Conservation (phyloP, 2,797 vertebrate species). For the Etheostoma perlongum region DNA sequence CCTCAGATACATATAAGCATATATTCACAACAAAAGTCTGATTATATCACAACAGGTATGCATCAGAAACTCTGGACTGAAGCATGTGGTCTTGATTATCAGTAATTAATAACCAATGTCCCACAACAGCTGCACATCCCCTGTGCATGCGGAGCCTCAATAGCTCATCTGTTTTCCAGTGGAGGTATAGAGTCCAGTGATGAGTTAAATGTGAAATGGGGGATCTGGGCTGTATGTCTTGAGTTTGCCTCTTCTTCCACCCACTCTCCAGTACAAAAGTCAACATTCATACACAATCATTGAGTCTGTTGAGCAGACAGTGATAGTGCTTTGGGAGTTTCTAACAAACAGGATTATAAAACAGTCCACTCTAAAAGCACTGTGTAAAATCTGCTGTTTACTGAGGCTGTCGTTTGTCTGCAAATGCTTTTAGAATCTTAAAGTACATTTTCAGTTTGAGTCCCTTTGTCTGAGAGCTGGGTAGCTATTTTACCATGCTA, state of each 20-base stretch:
- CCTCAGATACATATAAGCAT: conserved; percentile 35
- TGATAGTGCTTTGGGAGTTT: conserved; percentile 22
- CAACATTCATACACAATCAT: conserved; percentile 43
- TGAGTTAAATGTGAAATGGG: conserved; percentile 19
- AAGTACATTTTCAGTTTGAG: conserved; percentile 27
- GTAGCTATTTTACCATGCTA: conserved; percentile 31
- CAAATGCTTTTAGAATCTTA: conserved; percentile 34
- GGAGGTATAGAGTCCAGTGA: conserved; percentile 26
- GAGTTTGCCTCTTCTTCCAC: conserved; percentile 24
- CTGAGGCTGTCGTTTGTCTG: conserved; percentile 10
- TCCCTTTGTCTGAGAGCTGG: conserved; percentile 20
- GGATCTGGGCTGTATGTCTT: background rate
- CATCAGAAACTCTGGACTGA: conserved; percentile 28
- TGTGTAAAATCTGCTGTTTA: conserved; percentile 22
- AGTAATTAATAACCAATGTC: conserved; percentile 23
- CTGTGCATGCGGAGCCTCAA: background rate
- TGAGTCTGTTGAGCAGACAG: background rate
- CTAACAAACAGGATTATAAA: conserved; percentile 60
- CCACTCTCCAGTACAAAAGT: conserved; percentile 47
- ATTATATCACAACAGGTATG: conserved; percentile 26
- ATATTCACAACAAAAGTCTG: conserved; percentile 44
- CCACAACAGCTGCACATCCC: conserved; percentile 4
- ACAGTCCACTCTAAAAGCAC: conserved; percentile 51
- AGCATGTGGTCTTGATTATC: conserved; percentile 1
- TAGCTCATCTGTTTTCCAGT: conserved; percentile 1